A percentile compares a stretch with the other conserved stretches of the same genome.
phyloP scores from a whole-genome alignment of 2,888 invertebrate species.

The Spialia ferax region DNA sequence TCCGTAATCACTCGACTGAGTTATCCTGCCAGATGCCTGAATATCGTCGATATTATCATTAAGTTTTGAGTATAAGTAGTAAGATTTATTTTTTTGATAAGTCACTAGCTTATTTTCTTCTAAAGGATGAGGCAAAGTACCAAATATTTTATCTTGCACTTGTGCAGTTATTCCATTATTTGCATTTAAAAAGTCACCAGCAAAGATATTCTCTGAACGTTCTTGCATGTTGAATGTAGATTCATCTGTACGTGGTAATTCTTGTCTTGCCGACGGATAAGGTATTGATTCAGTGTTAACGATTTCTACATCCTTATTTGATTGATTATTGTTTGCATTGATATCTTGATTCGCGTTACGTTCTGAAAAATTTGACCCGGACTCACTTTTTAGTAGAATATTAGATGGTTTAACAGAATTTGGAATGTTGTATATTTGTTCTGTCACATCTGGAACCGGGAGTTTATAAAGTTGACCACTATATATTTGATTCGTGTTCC shows the following conservation, averaged over 20 bases:
- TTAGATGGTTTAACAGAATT: slow-evolving; percentile 47
- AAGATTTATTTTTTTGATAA: slow-evolving; percentile 77
- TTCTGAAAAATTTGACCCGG: slow-evolving; percentile 1
- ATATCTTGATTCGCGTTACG: slow-evolving; percentile 4
- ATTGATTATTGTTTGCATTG: slow-evolving; percentile 45
- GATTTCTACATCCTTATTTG: slow-evolving; percentile 63
- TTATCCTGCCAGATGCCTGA: slow-evolving; percentile 15
- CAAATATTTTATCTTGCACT: slow-evolving; percentile 73
- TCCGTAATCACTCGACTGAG: slow-evolving; percentile 18
- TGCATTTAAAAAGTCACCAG: slow-evolving; percentile 60
- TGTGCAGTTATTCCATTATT: slow-evolving; percentile 74
- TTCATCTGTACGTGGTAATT: slow-evolving; percentile 58
- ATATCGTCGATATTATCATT: slow-evolving; percentile 49
- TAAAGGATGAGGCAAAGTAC: slow-evolving; percentile 73
- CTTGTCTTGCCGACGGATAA: slow-evolving; percentile 45
- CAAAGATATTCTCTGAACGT: slow-evolving; percentile 49
- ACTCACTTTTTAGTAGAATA: slow-evolving; percentile 18
- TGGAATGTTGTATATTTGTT: slow-evolving; percentile 68
- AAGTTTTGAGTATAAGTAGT: slow-evolving; percentile 70
- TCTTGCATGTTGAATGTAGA: slow-evolving; percentile 59
- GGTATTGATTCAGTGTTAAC: slow-evolving; percentile 59
- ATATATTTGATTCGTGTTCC: slow-evolving; percentile 63
- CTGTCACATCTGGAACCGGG: slow-evolving; percentile 76
- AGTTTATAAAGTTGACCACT: slow-evolving; percentile 78
- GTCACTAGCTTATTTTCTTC: slow-evolving; percentile 72